Evolutionary conservation across 1,140 invertebrate species (phyloP), one percentile per base, ranked within the genome.

Genomic region (Camponotus pennsylvanicus): DNA sequence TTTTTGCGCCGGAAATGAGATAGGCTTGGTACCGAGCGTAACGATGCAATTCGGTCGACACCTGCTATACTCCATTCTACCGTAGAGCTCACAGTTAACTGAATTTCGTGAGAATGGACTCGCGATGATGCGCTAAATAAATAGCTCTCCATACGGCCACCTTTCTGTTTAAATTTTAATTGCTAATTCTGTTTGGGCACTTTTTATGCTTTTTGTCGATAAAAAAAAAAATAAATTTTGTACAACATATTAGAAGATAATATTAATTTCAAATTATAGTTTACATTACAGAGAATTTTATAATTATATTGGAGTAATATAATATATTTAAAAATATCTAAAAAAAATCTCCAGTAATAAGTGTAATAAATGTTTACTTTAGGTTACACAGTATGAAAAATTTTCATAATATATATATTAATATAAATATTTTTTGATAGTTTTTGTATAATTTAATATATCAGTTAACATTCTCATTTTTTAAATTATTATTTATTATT

Each of bases 1-100:
- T 88, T 89, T 88, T 88, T 88, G 32, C 59, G 57, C 64, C 71
- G 88, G 88, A 89, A 89, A 89, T 89, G 88, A 88, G 67, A 55
- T 64, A 80, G 88, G 88, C 86, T 89, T 69, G 86, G 88, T 67
- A 45, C 34, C 42, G 86, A 75, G 70, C 75, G 86, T 88, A 87
- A 88, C 86, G 80, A 85, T 84, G 32, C 67, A 84, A 75, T 78
- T 88, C 66, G 61, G 27, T 32, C 88, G 59, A 67, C 80, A 88
- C 73, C 71, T 84, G 79, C 42, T 79, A 52, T 9, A 78, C 70
- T 88, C 69, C 42, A 82, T 86, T 87, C 76, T 63, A 34, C 61
- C 40, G 37, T 64, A 80, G 0, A 52, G 55, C 32, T 55, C 3
- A 15, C 57, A 61, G 69, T 87, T 83, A 83, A 87, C 86, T 64